These are phyloP conservation scores for Bostrychus sinensis DNA, from an alignment of 2,113 vertebrate species.

Conservation along the genomic window DNA sequence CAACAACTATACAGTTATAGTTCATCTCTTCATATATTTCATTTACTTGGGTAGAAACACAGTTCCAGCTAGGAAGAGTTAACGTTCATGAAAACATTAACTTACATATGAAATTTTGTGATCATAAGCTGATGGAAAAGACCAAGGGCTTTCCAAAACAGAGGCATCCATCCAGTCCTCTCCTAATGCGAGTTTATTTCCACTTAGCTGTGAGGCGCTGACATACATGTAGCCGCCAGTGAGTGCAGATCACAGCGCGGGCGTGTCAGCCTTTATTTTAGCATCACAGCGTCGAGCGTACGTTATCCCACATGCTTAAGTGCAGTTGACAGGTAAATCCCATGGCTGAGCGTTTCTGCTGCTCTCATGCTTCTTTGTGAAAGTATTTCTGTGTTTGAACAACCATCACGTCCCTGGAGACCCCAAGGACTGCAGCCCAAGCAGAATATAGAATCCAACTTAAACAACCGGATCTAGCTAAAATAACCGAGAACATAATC, in stretches of 20 bases:
- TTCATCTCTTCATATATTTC: too few relatives aligned
- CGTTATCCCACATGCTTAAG: constrained; percentile 54
- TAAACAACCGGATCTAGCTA: constrained; percentile 13
- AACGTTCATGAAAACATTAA: constrained; percentile 6
- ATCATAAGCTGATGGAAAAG: constrained; percentile 11
- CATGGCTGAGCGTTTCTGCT: constrained; percentile 54
- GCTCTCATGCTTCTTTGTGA: constrained; percentile 45
- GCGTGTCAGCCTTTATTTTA: constrained; percentile 54
- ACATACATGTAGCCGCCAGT: constrained; percentile 38
- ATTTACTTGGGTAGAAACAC: too few relatives aligned
- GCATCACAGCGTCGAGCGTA: constrained; percentile 25
- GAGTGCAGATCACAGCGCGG: constrained; percentile 46
- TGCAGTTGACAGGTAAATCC: constrained; percentile 69
- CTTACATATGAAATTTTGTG: constrained; percentile 26
- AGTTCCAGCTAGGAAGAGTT: too few relatives aligned
- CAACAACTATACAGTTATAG: too few relatives aligned
- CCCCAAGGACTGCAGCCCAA: constrained; percentile 29
- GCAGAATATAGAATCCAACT: constrained; percentile 36
- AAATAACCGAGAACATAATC: constrained; percentile 20
- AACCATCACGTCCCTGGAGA: constrained; percentile 40
- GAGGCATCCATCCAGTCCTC: constrained; percentile 14
- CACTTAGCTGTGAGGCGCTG: constrained; percentile 25
- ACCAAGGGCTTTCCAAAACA: constrained; percentile 19
- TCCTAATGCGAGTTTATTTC: constrained; percentile 35
- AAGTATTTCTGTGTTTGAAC: constrained; percentile 51